Evolutionary conservation across 2,113 vertebrate species (phyloP), one percentile per base, ranked within the genome.

Genomic region (Telmatochromis sp.): DNA sequence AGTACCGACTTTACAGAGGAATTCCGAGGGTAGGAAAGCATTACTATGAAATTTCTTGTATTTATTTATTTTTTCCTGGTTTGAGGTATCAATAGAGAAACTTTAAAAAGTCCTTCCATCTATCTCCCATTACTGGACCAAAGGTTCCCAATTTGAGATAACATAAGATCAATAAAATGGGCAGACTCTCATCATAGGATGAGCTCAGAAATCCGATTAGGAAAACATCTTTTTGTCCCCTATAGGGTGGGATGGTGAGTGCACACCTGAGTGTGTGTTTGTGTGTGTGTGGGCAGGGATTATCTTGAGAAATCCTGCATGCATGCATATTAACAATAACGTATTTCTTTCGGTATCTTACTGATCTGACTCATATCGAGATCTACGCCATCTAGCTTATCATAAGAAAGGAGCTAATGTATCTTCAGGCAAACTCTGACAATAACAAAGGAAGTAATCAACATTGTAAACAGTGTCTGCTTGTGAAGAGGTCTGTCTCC

Each of bases 371-470:
- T 81, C 14, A 10, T 31, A 85, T 73, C 23, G 26, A 5, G 53
- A 80, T 68, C 4, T 19, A 81, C 78, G 10, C 19, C 17, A 15
- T 83, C 42, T 15, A 12, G 58, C 5, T 86, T 49, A 35, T 37
- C 51, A 11, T 26, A 1, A 47, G 37, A 10, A 78, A 84, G 53
- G 14, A 73, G 37, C 63, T 63, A 3, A 82, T 75, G 40, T 19
- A 57, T 81, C 82, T 80, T 35, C 26, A 31, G 8, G 23, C 12
- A 81, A 87, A 93, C 81, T 89, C 87, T 26, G 73, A 35, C 83
- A 82, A 86, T 33, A 80, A 31, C 84, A 89, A 85, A 89, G 42
- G 37, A 60, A 81, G 86, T 87, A 42, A 87, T 93, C 86, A 91
- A 65, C 81, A 89, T 75, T 81, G 82, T 45, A 81, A 80, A 73